A percentile compares a stretch with the other conserved stretches of the same genome.
These are phyloP conservation scores for Reinhardtius hippoglossoides DNA, from an alignment of 2,113 vertebrate genomes.

Conservation along the genomic window DNA sequence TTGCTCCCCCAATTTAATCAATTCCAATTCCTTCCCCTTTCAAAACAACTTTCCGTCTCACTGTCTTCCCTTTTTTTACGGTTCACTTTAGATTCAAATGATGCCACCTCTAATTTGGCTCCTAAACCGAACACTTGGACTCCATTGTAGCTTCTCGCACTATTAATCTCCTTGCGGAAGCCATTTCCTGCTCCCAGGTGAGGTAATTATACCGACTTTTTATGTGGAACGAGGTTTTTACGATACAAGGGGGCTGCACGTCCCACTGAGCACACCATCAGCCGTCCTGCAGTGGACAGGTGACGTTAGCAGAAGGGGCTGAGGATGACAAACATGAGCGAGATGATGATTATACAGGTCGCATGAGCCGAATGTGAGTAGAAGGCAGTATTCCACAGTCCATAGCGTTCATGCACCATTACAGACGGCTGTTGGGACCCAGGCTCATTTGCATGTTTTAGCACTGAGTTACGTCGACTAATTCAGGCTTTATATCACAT, in stretches of 20 bases:
- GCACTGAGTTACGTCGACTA: conserved; percentile 40
- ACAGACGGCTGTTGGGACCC: conserved; percentile 27
- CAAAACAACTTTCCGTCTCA: conserved; percentile 46
- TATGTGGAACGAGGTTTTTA: conserved; percentile 42
- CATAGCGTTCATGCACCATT: conserved; percentile 51
- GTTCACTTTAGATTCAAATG: conserved; percentile 64
- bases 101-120: conserved; percentile 56
- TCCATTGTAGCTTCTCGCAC: conserved; percentile 37
- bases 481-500: conserved; percentile 21
- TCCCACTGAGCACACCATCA: background rate
- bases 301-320: conserved; percentile 11
- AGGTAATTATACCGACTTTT: conserved; percentile 56
- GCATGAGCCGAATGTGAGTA: conserved; percentile 22
- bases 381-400: conserved; percentile 42
- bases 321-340: background rate
- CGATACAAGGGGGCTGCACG: conserved; percentile 1
- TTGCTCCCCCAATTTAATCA: conserved; percentile 59
- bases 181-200: conserved; percentile 55
- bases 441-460: conserved; percentile 59
- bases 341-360: background rate
- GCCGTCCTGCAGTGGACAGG: background rate
- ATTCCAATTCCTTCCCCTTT: conserved; percentile 28
- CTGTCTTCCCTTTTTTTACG: conserved; percentile 16
- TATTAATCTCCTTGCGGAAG: conserved; percentile 48
- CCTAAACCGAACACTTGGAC: conserved; percentile 51